Base-by-base conservation (phyloP, 53 echinoderm and acorn worm genomes). In the Apostichopus leukothele region DNA sequence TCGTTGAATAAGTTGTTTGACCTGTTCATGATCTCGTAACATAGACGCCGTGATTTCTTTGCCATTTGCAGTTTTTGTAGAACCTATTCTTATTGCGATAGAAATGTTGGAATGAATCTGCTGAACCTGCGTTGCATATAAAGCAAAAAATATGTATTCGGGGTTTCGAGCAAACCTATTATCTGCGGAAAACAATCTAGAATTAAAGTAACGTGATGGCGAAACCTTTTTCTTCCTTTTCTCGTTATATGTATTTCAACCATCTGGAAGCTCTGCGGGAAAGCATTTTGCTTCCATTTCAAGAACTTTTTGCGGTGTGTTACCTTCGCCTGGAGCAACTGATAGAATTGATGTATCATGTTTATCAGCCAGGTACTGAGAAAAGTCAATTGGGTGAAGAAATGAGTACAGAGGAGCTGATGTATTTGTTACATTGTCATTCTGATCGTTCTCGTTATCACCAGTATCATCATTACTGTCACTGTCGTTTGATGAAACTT, bases 61-160 rank as follows among this genome's bases (percentile, higher is more conserved):
- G 14, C 79, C 90, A 67, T 88, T 27, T 55, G 71, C 53, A 52
- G 81, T 92, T 52, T 88, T 89, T 26, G 60, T 83, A 25, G 26
- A 75, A 27, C 96, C 90, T 90, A 92, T 91, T 50, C 96, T 54
- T 53, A 96, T 78, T 14, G 96, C 94, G 78, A 96, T 93, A 51
- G 96, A 92, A 22, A 96, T 88, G 83, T 84, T 78, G 19, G 96
- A 96, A 68, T 86, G 18, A 52, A 96, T 88, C 78, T 94, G 88
- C 9, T 94, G 84, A 90, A 94, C 61, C 83, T 96, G 92, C 60
- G 92, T 88, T 23, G 89, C 39, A 92, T 89, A 94, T 55, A 94
- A 93, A 52, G 94, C 96, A 92, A 83, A 94, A 76, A 95, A 92
- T 19, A 96, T 92, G 21, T 91, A 96, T 21, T 96, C 91, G 78